These are phyloP conservation scores for Notiomystis cincta DNA, from an alignment of 2,113 vertebrate genomes.

Conservation along the genomic window DNA sequence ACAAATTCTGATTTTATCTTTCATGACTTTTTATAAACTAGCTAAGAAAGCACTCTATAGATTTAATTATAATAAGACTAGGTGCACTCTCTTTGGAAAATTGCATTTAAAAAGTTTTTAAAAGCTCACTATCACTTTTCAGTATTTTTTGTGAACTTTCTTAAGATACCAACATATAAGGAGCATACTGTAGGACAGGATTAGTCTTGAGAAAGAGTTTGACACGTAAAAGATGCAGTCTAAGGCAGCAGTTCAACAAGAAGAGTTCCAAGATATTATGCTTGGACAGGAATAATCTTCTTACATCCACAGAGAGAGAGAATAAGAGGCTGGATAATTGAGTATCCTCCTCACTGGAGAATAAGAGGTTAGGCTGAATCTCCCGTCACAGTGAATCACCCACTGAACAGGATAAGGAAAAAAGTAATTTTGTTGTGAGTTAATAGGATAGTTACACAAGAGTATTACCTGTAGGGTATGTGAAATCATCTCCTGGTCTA, in stretches of 20 bases:
- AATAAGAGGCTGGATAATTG: neutral
- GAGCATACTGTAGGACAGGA: neutral
- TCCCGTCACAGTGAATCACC: neutral
- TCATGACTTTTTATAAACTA: neutral
- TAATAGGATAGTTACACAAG: neutral
- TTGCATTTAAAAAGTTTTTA: neutral
- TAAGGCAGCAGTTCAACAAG: neutral
- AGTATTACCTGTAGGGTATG: neutral
- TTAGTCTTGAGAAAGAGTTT: neutral
- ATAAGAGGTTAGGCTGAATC: neutral
- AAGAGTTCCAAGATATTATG: neutral
- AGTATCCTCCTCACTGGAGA: neutral
- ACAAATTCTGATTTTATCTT: neutral
- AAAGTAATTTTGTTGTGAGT: neutral
- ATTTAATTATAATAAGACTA: neutral
- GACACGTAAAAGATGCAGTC: neutral
- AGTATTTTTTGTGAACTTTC: neutral
- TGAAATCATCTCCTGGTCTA: neutral
- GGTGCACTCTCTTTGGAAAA: neutral
- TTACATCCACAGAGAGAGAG: neutral
- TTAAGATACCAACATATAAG: neutral
- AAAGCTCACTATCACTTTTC: neutral
- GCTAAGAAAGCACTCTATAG: neutral
- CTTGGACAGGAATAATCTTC: neutral
- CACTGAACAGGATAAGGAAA: neutral